Evolutionary conservation across 2,113 vertebrate species (phyloP).

Genomic region (Eulemur rufifrons): DNA sequence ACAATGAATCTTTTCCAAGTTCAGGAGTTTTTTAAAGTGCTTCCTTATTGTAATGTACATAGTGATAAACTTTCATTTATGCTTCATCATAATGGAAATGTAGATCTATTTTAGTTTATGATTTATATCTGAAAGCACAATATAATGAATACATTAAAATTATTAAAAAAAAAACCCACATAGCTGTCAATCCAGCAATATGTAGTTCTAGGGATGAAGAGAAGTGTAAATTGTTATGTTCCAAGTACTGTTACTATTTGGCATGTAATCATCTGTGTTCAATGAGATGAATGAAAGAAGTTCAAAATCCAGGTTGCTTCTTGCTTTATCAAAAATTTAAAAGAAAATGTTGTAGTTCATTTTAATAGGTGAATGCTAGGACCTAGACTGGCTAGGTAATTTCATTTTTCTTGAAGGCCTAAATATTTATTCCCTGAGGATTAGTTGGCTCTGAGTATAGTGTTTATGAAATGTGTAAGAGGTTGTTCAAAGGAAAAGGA

Average conservation of each 20-base stretch:
- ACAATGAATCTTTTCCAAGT: not conserved
- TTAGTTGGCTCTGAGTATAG: not conserved
- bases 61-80: not conserved
- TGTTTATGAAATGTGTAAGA: not conserved
- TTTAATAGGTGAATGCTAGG: not conserved
- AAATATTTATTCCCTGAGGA: not conserved
- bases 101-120: not conserved
- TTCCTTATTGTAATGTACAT: not conserved
- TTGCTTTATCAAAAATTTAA: not conserved
- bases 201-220: not conserved
- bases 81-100: not conserved
- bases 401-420: not conserved
- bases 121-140: not conserved
- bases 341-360: not conserved
- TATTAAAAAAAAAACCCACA: accelerated
- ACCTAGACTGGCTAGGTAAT: not conserved
- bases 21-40: not conserved
- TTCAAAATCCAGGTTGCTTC: not conserved
- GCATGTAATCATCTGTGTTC: not conserved
- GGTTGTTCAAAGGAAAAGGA: not conserved
- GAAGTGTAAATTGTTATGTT: not conserved
- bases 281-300: not conserved
- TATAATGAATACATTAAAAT: not conserved
- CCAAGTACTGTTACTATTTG: not conserved
- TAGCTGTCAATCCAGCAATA: not conserved